Percentiles rank a stretch among this genome's conserved stretches.
Conservation (phyloP, 2,888 invertebrate species). For the Sabatieria punctata region DNA sequence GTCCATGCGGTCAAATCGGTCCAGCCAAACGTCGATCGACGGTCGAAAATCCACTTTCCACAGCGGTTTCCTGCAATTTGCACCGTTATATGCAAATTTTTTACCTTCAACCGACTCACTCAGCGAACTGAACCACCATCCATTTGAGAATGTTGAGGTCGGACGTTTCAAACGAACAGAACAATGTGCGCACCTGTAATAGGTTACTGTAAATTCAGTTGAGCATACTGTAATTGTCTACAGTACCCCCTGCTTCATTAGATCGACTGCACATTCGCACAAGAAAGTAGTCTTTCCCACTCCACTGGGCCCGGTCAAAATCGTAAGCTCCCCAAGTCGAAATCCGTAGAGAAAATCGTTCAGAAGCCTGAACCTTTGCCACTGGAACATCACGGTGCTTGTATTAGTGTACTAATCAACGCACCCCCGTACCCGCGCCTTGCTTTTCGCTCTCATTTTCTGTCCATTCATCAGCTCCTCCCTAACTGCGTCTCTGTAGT, state of each 20-base stretch:
- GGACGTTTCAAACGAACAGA: constrained; percentile 30
- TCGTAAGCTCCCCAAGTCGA: constrained; percentile 24
- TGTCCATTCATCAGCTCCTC: neutral
- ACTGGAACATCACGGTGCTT: constrained; percentile 18
- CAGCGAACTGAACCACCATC: constrained; percentile 29
- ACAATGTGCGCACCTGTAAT: constrained; percentile 24
- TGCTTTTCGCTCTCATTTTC: neutral
- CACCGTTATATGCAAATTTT: too few relatives aligned
- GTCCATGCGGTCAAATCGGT: constrained; percentile 23
- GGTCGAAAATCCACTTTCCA: constrained; percentile 23
- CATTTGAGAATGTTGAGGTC: constrained; percentile 27
- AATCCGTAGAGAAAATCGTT: constrained; percentile 26
- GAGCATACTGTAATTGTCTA: neutral
- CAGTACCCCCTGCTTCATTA: constrained; percentile 24
- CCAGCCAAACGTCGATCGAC: constrained; percentile 26
- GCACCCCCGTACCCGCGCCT: neutral
- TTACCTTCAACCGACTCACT: too few relatives aligned
- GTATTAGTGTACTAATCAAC: too few relatives aligned
- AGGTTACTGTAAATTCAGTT: neutral
- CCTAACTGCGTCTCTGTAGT: neutral
- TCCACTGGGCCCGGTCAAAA: constrained; percentile 27
- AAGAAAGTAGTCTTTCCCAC: constrained; percentile 28
- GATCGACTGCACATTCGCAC: constrained; percentile 27
- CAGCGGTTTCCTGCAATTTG: constrained; percentile 25
- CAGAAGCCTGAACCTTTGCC: constrained; percentile 24